Evolutionary conservation across 2,113 vertebrate genomes (phyloP), one percentile per base, ranked within the genome.

Genomic region (Pseudonaja textilis): DNA sequence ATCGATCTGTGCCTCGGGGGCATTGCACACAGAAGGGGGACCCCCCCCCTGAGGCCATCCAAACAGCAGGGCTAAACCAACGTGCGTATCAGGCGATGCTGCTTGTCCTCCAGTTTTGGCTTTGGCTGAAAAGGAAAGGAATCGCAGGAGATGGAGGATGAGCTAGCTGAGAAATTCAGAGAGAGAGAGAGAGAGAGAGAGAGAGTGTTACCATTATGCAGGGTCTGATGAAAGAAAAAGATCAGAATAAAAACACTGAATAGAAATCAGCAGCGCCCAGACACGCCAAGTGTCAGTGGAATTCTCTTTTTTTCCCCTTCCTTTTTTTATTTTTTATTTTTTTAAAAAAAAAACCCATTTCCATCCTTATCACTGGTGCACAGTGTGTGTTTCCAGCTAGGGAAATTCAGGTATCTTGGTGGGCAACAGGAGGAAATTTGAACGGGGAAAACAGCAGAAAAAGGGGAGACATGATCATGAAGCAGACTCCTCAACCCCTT

Each of bases 291-390:
- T 39, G 69, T 85, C 57, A 69, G 16, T n/a, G 87, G 64, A 25
- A 69, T 22, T 25, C 1, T 85, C 57, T 69, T 89, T 42, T 9
- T 9, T 0, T 0, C 4, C 18, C 29, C 26, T 9, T 12, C 8
- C n/a, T 3, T 56, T 22, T n/a, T 64, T 47, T 23, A 57, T 55
- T 45, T 11, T 47, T 47, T 47, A 1, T 47, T 47, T 47, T 47
- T 7, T n/a, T n/a, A n/a, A n/a, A 0, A 29, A 25, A 23, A 57
- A 39, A 57, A 47, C 2, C 3, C 22, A 9, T 22, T 56, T 93
- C 42, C 25, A 4, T 93, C 18, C 92, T 89, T 93, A 93, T 93
- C 92, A 10, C 92, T 90, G 52, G 29, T 42, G 26, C 47, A 22
- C 92, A 90, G 92, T 23, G 1, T 56, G 5, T 9, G 56, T 87